These are phyloP conservation scores for Sinohyriopsis cumingii DNA, from an alignment of 2,888 invertebrate species.

Conservation along the genomic window DNA sequence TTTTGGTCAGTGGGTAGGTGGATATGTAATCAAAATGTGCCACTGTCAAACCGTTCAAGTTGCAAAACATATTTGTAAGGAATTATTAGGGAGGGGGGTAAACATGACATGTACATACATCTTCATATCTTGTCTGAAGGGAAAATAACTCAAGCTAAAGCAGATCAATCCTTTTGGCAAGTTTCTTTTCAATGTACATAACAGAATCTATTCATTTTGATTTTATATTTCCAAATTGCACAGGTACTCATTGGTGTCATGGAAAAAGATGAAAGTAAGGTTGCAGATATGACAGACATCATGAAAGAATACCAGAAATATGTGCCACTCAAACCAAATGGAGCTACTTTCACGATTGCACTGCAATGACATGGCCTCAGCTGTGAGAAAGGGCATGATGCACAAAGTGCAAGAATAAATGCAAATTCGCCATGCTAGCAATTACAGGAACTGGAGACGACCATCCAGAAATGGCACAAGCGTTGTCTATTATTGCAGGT, in stretches of 20 bases:
- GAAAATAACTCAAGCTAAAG: too few species aligned
- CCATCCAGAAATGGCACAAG: slow-evolving; percentile 32
- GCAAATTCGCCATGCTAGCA: slow-evolving; percentile 15
- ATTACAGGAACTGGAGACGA: slow-evolving; percentile 17
- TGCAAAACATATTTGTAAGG: too few species aligned
- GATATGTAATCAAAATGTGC: too few species aligned
- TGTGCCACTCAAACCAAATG: slow-evolving; percentile 23
- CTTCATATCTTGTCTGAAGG: too few species aligned
- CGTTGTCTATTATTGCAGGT: slow-evolving; percentile 28
- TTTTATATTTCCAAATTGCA: background rate
- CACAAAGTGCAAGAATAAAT: slow-evolving; percentile 27
- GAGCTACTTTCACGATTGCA: slow-evolving; percentile 12
- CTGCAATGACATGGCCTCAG: slow-evolving; percentile 34
- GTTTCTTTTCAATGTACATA: too few species aligned
- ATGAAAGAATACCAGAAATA: slow-evolving; percentile 31
- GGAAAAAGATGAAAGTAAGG: slow-evolving; percentile 32
- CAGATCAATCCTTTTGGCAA: too few species aligned
- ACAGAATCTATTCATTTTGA: slow-evolving; percentile 8
- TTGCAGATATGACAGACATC: slow-evolving; percentile 33
- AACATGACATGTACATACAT: too few species aligned
- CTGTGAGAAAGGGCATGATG: slow-evolving; percentile 32
- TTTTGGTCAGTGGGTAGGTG: too few species aligned
- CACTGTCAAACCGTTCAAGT: too few species aligned
- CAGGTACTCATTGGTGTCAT: slow-evolving; percentile 35
- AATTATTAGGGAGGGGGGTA: too few species aligned